Evolutionary conservation across 2,888 invertebrate species (phyloP).

Genomic region (Serripes groenlandicus): DNA sequence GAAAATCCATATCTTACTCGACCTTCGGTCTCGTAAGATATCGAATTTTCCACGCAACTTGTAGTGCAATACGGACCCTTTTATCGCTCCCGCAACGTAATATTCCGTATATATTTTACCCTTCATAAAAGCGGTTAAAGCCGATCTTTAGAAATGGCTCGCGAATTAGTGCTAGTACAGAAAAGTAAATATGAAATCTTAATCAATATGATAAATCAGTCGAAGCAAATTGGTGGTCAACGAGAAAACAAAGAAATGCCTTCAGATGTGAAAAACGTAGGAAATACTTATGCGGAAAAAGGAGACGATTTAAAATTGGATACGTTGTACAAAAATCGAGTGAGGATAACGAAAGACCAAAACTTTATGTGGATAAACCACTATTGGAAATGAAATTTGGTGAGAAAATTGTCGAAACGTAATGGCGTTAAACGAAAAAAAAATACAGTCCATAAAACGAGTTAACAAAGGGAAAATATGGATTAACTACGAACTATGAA

Average conservation of each 20-base stretch:
- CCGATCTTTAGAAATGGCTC: slow-evolving; percentile 39
- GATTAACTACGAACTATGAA: slow-evolving; percentile 11
- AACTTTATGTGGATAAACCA: slow-evolving; percentile 32
- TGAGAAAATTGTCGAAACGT: neutral
- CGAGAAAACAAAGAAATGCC: neutral
- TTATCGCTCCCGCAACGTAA: too few relatives aligned
- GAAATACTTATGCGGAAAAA: neutral
- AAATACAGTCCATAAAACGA: neutral
- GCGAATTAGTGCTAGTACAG: slow-evolving; percentile 46
- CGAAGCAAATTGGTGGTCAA: slow-evolving; percentile 30
- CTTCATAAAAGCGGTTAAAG: slow-evolving; percentile 21
- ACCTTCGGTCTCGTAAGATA: too few relatives aligned
- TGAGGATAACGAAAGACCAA: slow-evolving; percentile 23
- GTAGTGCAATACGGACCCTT: too few relatives aligned
- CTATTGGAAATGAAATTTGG: slow-evolving; percentile 30
- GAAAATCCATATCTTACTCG: too few relatives aligned
- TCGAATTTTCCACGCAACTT: too few relatives aligned
- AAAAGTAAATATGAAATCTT: slow-evolving; percentile 50
- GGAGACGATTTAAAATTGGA: neutral
- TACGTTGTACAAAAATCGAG: too few relatives aligned
- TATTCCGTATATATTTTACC: slow-evolving; percentile 38
- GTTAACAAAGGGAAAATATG: neutral
- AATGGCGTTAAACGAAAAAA: neutral
- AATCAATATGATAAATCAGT: neutral
- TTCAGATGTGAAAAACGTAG: neutral